phyloP scores from a whole-genome alignment of 2,888 invertebrate species.

The Scaeva pyrastri region DNA sequence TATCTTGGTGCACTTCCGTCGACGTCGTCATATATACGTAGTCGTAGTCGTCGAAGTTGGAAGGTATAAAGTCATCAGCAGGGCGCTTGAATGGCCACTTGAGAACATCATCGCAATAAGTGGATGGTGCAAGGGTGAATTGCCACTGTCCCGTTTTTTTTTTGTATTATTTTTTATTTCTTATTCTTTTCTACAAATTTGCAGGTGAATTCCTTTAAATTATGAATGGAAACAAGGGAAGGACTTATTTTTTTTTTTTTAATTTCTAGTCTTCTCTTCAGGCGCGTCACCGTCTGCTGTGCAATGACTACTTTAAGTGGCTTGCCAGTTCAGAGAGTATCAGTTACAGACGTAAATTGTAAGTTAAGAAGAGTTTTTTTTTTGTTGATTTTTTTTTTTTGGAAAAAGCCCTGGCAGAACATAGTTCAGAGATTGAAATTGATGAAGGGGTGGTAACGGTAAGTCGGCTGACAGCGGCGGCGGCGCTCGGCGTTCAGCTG shows the following conservation, averaged over 20 bases:
- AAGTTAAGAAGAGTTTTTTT: conserved; percentile 25
- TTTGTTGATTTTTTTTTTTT: conserved; percentile 19
- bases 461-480: neutral
- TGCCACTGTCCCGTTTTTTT: conserved; percentile 52
- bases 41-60: conserved; percentile 40
- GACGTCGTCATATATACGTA: neutral
- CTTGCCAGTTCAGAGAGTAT: conserved; percentile 53
- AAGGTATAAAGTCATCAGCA: conserved; percentile 50
- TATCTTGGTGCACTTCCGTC: conserved; percentile 45
- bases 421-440: conserved; percentile 43
- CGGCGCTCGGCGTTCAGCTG: neutral
- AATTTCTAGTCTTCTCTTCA: conserved; percentile 28
- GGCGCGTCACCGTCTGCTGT: conserved; percentile 57
- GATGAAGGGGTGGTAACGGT: conserved; percentile 26
- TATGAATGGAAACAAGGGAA: conserved; percentile 52
- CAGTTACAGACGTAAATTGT: conserved; percentile 63
- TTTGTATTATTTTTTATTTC: conserved; percentile 8
- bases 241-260: conserved; percentile 34
- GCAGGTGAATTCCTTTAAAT: conserved; percentile 72
- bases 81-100: conserved; percentile 69
- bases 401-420: conserved; percentile 25
- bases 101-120: conserved; percentile 72
- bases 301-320: conserved; percentile 69
- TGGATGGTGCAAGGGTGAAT: conserved; percentile 72
- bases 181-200: conserved; percentile 48